Evolutionary conservation across 2,797 vertebrate genomes (phyloP).

Genomic region (Manis javanica): DNA sequence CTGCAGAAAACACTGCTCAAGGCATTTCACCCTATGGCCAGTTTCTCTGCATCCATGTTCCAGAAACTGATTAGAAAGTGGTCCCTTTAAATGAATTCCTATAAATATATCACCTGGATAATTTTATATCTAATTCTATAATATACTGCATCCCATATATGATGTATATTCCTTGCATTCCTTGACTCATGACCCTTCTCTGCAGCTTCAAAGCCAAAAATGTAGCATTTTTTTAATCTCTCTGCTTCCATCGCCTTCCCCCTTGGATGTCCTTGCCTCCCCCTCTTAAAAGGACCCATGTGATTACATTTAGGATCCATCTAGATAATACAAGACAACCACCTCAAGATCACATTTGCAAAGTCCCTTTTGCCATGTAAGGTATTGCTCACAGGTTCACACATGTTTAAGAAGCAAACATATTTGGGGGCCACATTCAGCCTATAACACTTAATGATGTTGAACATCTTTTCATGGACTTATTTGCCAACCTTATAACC

Average conservation of each 20-base stretch:
- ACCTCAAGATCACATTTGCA: neutral
- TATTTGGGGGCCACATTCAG: neutral
- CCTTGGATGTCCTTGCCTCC: neutral
- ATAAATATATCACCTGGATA: neutral
- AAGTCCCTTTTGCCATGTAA: neutral
- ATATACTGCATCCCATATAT: neutral
- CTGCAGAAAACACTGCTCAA: neutral
- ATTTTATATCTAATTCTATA: neutral
- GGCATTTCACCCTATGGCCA: neutral
- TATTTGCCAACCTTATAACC: neutral
- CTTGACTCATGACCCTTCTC: neutral
- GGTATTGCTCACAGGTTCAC: neutral
- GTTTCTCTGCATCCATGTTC: neutral
- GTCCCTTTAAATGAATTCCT: neutral
- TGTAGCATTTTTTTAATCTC: neutral
- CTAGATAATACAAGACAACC: neutral
- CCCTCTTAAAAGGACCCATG: neutral
- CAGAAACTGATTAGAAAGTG: neutral
- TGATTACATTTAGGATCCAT: neutral
- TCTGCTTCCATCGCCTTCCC: neutral
- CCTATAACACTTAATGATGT: neutral
- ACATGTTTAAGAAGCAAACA: neutral
- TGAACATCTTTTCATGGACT: neutral
- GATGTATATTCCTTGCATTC: neutral
- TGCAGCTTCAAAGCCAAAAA: neutral